phyloP scores from a whole-genome alignment of 2,888 invertebrate species.

The Polia nebulosa region DNA sequence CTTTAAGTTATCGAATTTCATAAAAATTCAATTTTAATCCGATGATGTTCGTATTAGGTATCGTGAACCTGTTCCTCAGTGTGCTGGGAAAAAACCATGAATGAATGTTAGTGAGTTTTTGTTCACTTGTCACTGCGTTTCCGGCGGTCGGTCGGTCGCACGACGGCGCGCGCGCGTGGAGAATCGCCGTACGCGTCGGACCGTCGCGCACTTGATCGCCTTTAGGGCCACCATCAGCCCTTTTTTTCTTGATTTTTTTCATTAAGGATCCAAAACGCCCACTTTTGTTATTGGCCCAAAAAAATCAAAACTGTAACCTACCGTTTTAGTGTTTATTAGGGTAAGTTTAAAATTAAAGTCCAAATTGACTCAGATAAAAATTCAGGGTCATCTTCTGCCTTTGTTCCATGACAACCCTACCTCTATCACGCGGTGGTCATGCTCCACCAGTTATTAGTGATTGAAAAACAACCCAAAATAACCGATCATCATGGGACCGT shows the following conservation, averaged over 20 bases:
- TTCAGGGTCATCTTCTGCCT: background rate
- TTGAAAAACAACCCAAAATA: conserved; percentile 81
- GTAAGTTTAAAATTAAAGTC: background rate
- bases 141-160: conserved; percentile 84
- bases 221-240: conserved; percentile 62
- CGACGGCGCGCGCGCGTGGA: conserved; percentile 83
- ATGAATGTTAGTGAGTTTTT: conserved; percentile 87
- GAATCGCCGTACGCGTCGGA: conserved; percentile 89
- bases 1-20: conserved; percentile 18
- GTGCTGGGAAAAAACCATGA: conserved; percentile 84
- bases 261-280: background rate
- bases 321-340: background rate
- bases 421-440: conserved; percentile 73
- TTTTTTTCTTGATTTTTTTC: conserved; percentile 30
- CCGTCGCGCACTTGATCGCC: conserved; percentile 73
- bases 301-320: background rate
- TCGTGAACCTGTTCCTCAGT: conserved; percentile 81
- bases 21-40: conserved; percentile 23
- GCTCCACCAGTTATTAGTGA: conserved; percentile 80
- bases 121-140: conserved; percentile 89
- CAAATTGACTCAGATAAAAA: background rate
- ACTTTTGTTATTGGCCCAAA: background rate
- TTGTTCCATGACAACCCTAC: conserved; percentile 67
- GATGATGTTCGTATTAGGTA: conserved; percentile 56
- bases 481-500: conserved; percentile 78